These are phyloP conservation scores for Istiophorus platypterus DNA, from an alignment of 2,113 vertebrate species.

Conservation along the genomic window DNA sequence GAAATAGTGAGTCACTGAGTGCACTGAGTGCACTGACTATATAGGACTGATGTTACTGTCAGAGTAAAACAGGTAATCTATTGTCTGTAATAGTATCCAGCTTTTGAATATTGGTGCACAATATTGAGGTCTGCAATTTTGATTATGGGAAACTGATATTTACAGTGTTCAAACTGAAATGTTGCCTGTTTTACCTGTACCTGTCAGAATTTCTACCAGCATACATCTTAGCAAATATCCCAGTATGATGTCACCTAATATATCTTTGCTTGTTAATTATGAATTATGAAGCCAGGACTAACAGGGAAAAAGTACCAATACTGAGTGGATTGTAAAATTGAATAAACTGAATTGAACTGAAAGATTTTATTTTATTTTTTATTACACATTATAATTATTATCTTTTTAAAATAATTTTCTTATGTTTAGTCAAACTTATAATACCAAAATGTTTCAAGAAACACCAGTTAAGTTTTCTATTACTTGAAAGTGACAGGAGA, in stretches of 20 bases:
- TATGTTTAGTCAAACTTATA: not conserved
- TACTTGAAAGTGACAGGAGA: conserved; percentile 15
- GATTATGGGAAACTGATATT: not conserved
- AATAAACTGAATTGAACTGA: too few relatives aligned
- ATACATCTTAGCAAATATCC: not conserved
- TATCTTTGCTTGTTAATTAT: not conserved
- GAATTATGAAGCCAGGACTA: not conserved
- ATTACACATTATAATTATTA: too few relatives aligned
- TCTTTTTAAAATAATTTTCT: too few relatives aligned
- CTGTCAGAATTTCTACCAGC: not conserved
- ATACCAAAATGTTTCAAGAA: conserved; percentile 14
- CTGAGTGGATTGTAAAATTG: not conserved
- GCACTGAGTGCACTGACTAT: not conserved
- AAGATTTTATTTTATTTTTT: not conserved
- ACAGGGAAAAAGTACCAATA: not conserved
- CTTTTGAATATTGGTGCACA: not conserved
- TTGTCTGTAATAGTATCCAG: not conserved
- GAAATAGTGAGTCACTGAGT: too few relatives aligned
- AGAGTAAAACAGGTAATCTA: not conserved
- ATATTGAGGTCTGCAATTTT: not conserved
- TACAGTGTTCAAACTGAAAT: not conserved
- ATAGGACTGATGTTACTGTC: not conserved
- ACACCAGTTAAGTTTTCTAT: conserved; percentile 14
- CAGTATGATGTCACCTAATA: not conserved
- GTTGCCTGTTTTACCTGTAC: not conserved